Conservation (phyloP, 2,888 invertebrate species). For the Rhamphomyia laevipes region DNA sequence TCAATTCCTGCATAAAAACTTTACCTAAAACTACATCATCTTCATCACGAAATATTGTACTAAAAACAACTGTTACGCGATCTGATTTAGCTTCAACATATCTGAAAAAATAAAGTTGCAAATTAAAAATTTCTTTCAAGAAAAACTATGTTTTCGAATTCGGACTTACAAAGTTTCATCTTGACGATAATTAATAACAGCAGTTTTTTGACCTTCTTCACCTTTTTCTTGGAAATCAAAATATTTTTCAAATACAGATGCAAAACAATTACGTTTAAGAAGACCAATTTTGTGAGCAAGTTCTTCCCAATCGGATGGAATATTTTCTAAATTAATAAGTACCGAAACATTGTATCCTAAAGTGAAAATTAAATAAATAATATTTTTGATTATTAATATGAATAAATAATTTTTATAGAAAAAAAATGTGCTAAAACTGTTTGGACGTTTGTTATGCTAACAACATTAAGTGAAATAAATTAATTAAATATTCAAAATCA, state of each 20-base stretch:
- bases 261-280: conserved; percentile 96
- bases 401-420: not conserved
- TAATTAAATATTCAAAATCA: no score
- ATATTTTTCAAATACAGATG: conserved; percentile 98
- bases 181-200: conserved; percentile 96
- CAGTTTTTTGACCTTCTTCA: conserved; percentile 80
- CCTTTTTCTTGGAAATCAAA: conserved; percentile 95
- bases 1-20: conserved; percentile 98
- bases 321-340: conserved; percentile 81
- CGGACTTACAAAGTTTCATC: conserved; percentile 97
- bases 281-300: conserved; percentile 86
- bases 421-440: not conserved
- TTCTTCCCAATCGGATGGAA: conserved; percentile 82
- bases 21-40: conserved; percentile 98
- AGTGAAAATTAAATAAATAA: conserved; percentile 14
- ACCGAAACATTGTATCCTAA: conserved; percentile 90
- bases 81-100: conserved; percentile 98
- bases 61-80: conserved; percentile 97
- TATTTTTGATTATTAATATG: not conserved
- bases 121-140: not conserved
- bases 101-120: conserved; percentile 41
- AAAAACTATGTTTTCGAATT: not conserved
- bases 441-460: not conserved
- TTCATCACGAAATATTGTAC: conserved; percentile 96
- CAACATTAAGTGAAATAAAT: not conserved